Evolutionary conservation across 1,140 invertebrate species (phyloP).

Genomic region (Branchinecta lynchi): DNA sequence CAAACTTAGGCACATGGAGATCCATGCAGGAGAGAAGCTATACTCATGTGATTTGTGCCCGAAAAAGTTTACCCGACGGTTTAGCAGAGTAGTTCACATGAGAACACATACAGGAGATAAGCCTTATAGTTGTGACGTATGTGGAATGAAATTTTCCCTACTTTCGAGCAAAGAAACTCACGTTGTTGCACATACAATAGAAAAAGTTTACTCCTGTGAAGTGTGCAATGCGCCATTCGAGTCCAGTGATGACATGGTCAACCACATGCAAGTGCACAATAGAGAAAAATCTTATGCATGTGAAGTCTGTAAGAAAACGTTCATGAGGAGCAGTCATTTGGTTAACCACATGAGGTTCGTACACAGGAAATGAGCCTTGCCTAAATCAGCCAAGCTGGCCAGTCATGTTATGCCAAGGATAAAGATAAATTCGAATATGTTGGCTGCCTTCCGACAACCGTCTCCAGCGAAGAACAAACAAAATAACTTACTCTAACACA

Average conservation of each 20-base stretch:
- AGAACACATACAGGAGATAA: conserved; percentile 96
- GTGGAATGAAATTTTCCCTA: conserved; percentile 95
- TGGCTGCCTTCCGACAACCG: no score
- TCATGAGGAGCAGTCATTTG: background rate
- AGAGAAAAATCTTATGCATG: background rate
- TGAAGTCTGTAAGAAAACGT: background rate
- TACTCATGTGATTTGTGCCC: conserved; percentile 83
- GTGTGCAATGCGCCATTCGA: conserved; percentile 50
- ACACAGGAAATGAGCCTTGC: no score
- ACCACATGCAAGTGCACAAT: conserved; percentile 50
- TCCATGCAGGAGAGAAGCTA: conserved; percentile 98
- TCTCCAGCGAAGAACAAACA: no score
- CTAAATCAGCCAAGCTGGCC: no score
- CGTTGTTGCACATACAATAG: background rate
- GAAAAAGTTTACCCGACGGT: conserved; percentile 90
- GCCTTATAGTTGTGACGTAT: conserved; percentile 95
- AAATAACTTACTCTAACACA: no score
- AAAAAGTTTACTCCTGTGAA: background rate
- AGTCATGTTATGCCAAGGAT: no score
- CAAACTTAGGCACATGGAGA: conserved; percentile 91
- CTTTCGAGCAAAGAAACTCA: background rate
- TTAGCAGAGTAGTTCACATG: conserved; percentile 84
- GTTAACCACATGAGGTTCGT: background rate
- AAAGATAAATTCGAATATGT: no score
- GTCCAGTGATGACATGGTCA: conserved; percentile 62